Percentiles rank a stretch among this genome's conserved stretches.
These are phyloP conservation scores for Montipora capricornis DNA, from an alignment of 64 coral and sea anemone species.

Conservation along the genomic window DNA sequence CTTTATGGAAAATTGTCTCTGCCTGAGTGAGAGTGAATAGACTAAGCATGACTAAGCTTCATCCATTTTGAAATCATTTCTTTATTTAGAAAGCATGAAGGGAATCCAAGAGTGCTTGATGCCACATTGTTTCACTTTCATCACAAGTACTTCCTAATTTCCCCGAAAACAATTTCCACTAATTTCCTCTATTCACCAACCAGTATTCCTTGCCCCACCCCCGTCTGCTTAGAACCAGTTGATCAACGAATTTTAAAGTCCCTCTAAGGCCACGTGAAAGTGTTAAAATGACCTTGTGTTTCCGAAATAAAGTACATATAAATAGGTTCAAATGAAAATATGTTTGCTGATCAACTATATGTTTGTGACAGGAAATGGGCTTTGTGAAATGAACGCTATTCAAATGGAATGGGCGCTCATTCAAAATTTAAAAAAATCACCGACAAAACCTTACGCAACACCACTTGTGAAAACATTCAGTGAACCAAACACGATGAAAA, in stretches of 20 bases:
- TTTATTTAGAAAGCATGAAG: neutral
- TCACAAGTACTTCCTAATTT: neutral
- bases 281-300: neutral
- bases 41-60: constrained; percentile 4
- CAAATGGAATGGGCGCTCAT: neutral
- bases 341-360: neutral
- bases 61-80: neutral
- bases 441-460: neutral
- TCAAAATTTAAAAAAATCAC: constrained; percentile 4
- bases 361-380: neutral
- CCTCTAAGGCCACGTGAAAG: neutral
- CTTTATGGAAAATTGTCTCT: constrained; percentile 3
- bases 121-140: constrained; percentile 9
- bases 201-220: constrained; percentile 29
- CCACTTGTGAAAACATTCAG: neutral
- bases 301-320: neutral
- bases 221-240: constrained; percentile 25
- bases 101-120: neutral
- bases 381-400: neutral
- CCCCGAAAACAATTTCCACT: neutral
- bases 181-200: constrained; percentile 21
- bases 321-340: neutral
- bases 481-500: neutral
- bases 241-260: neutral
- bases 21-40: neutral